Evolutionary conservation across 1,140 invertebrate species (phyloP).

Genomic region (Propsilocerus akamusi): DNA sequence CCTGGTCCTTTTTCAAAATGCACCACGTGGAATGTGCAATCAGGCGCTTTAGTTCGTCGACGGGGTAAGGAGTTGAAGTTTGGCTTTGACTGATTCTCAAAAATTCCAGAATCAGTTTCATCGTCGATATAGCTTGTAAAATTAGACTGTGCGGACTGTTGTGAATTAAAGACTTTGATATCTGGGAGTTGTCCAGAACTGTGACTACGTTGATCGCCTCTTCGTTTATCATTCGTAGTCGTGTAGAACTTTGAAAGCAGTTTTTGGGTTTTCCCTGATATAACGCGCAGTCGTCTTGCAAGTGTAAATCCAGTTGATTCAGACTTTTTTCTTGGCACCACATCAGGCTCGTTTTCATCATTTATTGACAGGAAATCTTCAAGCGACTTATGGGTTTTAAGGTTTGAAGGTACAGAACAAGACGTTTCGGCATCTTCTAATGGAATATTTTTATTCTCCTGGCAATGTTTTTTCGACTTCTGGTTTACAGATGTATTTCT

Average conservation of each 20-base stretch:
- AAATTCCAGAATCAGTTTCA: conserved; percentile 55
- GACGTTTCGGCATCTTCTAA: neutral
- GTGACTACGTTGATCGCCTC: conserved; percentile 11
- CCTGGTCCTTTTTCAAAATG: conserved; percentile 67
- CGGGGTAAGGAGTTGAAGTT: conserved; percentile 49
- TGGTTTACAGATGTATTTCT: neutral
- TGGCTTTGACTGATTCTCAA: conserved; percentile 43
- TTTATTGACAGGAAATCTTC: neutral
- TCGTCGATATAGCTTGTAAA: conserved; percentile 23
- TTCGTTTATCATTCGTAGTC: neutral
- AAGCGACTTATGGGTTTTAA: neutral
- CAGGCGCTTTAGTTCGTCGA: conserved; percentile 34
- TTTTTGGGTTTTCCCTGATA: conserved; percentile 2
- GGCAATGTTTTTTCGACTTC: neutral
- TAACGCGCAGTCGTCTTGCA: conserved; percentile 2
- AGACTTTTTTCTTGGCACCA: neutral
- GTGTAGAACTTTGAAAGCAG: neutral
- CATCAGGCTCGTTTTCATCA: neutral
- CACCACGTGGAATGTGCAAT: conserved; percentile 50
- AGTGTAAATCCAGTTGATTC: neutral
- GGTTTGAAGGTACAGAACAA: neutral
- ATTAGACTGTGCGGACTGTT: neutral
- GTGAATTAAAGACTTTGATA: neutral
- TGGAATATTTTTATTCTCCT: neutral
- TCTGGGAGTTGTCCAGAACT: neutral